Conservation (phyloP, 1,140 invertebrate genomes). For the Melipona quadrifasciata region DNA sequence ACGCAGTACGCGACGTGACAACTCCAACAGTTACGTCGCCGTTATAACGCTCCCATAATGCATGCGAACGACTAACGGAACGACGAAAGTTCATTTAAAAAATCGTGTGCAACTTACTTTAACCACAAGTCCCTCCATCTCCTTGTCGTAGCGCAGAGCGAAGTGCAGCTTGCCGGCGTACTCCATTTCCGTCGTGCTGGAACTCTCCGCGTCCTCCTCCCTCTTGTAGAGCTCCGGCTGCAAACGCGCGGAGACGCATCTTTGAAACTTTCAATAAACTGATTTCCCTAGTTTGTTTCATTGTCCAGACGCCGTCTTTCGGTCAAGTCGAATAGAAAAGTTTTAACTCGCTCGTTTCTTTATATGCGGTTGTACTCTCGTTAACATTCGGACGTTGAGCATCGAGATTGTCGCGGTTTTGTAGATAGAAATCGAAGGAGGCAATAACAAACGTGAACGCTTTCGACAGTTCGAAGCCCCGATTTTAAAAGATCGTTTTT, state of each 20-base stretch:
- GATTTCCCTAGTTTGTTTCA: background rate
- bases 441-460: too few species aligned
- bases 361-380: too few species aligned
- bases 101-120: constrained; percentile 83
- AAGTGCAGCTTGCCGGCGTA: constrained; percentile 91
- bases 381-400: too few species aligned
- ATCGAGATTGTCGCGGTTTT: too few species aligned
- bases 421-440: too few species aligned
- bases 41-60: background rate
- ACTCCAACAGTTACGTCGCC: background rate
- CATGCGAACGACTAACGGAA: background rate
- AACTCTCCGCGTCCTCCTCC: constrained; percentile 88
- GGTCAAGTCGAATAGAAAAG: background rate
- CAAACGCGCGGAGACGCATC: constrained; percentile 44
- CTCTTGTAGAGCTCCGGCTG: constrained; percentile 91
- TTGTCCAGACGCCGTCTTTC: background rate
- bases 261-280: constrained; percentile 9
- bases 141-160: constrained; percentile 88
- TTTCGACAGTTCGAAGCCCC: too few species aligned
- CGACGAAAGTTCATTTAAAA: background rate
- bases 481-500: too few species aligned
- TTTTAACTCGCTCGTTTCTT: background rate
- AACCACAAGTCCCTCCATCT: constrained; percentile 88
- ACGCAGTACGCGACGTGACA: background rate
- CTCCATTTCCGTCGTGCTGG: constrained; percentile 86